Evolutionary conservation across 2,888 invertebrate species (phyloP).

Genomic region (Galerucella pusilla): DNA sequence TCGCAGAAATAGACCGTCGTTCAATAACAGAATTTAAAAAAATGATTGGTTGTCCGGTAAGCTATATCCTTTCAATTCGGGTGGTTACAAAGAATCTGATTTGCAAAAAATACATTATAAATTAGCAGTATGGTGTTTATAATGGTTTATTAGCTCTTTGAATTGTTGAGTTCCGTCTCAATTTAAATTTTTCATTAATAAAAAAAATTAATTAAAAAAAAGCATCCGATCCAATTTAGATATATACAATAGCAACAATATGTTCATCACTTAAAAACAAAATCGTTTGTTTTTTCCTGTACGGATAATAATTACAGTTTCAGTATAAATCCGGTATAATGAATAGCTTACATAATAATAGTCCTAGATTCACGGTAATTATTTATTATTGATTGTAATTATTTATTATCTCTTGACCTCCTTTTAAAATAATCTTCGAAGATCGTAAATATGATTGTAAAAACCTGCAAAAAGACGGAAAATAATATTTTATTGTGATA

Average conservation of each 20-base stretch:
- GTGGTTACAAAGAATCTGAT: no score
- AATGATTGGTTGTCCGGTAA: no score
- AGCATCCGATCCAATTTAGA: neutral
- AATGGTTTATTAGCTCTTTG: no score
- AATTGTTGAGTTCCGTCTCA: neutral
- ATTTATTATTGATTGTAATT: conserved; percentile 20
- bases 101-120: no score
- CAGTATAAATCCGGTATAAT: conserved; percentile 24
- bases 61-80: no score
- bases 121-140: no score
- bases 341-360: conserved; percentile 28
- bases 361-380: conserved; percentile 21
- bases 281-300: conserved; percentile 32
- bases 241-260: conserved; percentile 7
- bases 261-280: conserved; percentile 5
- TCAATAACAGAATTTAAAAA: no score
- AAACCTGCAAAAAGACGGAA: neutral
- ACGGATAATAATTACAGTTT: conserved; percentile 18
- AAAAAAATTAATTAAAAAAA: no score
- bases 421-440: conserved; percentile 12
- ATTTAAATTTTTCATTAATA: no score
- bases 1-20: no score
- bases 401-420: conserved; percentile 28
- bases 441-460: conserved; percentile 1
- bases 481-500: neutral